These are phyloP conservation scores for Heliconius himera DNA, from an alignment of 1,140 invertebrate genomes.

Conservation along the genomic window DNA sequence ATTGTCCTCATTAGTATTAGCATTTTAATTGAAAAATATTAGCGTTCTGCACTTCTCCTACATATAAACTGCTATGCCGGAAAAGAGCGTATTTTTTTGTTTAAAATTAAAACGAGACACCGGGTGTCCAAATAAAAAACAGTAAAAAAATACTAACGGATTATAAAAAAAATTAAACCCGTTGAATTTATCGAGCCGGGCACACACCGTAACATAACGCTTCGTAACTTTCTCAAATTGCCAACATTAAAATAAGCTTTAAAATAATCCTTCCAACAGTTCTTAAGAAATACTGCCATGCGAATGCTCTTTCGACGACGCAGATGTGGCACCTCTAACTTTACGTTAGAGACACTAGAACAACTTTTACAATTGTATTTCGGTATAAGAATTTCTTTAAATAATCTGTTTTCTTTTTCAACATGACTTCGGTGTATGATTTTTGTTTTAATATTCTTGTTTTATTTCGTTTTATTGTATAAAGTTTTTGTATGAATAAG, in stretches of 20 bases:
- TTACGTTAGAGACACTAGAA: slow-evolving; percentile 14
- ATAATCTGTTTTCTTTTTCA: not conserved
- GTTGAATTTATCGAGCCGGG: slow-evolving; percentile 30
- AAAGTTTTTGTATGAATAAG: too few species aligned
- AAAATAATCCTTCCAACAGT: slow-evolving; percentile 58
- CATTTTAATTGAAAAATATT: too few species aligned
- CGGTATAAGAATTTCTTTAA: slow-evolving; percentile 7
- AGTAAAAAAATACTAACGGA: not conserved
- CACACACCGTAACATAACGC: slow-evolving; percentile 47
- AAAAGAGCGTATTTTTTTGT: too few species aligned
- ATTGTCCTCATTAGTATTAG: too few species aligned
- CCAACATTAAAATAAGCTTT: slow-evolving; percentile 62
- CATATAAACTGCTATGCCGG: too few species aligned
- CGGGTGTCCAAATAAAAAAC: not conserved
- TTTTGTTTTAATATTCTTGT: not conserved
- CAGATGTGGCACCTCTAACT: slow-evolving; percentile 41
- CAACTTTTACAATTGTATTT: slow-evolving; percentile 19
- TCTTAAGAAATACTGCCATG: slow-evolving; percentile 52
- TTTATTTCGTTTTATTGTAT: not conserved
- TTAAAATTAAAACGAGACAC: not conserved
- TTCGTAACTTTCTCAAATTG: slow-evolving; percentile 54
- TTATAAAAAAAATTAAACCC: not conserved
- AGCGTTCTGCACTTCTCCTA: too few species aligned
- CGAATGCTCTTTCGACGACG: slow-evolving; percentile 44
- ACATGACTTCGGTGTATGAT: not conserved